A percentile compares a stretch with the other conserved stretches of the same genome.
These are phyloP conservation scores for Exephanes ischioxanthus DNA, from an alignment of 2,888 invertebrate species.

Conservation along the genomic window DNA sequence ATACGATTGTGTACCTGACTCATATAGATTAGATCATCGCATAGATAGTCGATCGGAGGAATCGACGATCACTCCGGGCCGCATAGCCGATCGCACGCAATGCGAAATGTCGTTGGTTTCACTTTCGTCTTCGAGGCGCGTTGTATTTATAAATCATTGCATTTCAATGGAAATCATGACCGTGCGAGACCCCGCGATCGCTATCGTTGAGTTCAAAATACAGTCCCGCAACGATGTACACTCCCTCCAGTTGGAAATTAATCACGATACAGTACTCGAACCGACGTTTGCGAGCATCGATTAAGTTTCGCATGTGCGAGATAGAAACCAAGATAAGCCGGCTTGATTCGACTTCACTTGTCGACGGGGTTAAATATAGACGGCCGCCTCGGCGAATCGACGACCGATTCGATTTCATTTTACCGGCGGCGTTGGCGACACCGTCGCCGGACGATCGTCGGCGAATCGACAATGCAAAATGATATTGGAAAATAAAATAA, in stretches of 20 bases:
- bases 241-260: conserved; percentile 47
- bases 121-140: neutral
- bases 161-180: conserved; percentile 26
- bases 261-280: neutral
- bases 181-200: conserved; percentile 12
- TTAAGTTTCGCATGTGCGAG: conserved; percentile 43
- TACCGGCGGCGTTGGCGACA: neutral
- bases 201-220: conserved; percentile 8
- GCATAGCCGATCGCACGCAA: conserved; percentile 2
- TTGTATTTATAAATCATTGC: conserved; percentile 5
- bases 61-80: neutral
- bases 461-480: neutral
- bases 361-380: conserved; percentile 43
- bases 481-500: neutral
- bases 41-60: neutral
- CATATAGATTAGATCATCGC: neutral
- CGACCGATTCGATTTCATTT: conserved; percentile 12
- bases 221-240: conserved; percentile 1
- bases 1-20: conserved; percentile 13
- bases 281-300: conserved; percentile 31
- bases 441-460: neutral
- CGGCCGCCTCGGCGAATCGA: neutral
- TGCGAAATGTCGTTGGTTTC: neutral
- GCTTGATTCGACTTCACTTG: neutral
- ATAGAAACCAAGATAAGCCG: conserved; percentile 29